Base-by-base conservation (phyloP, 2,113 vertebrate species). In the Platysteira castanea region DNA sequence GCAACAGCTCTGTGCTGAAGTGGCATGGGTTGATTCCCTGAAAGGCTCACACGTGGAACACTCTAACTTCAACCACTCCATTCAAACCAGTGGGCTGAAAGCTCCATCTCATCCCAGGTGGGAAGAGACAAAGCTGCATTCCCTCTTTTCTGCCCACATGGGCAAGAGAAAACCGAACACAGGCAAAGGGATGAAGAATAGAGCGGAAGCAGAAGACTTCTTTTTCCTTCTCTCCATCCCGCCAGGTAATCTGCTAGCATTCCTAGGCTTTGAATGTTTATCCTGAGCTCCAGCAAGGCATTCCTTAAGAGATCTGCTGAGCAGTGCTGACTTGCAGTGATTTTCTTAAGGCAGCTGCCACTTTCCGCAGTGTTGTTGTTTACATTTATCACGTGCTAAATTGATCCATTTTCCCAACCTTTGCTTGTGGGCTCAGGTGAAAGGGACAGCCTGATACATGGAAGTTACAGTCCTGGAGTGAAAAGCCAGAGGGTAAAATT, bases 121-220 rank as follows among this genome's bases (percentile, higher is more conserved):
- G 74, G 42, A 46, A 74, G 31, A 37, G 18, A 6, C 11, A 11
- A 7, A 61, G 53, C 70, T 79, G 33, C 71, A 47, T 77, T 84
- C 37, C 59, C 15, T 53, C 71, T 73, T 52, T 63, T 16, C 82
- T 68, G 57, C 35, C 80, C 2, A 0, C 3, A 15, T 33, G 47
- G 56, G 47, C 44, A 33, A 76, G 52, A 47, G 70, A 26, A 71
- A 69, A 41, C 76, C 15, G 35, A 70, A 6, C 46, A 7, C n/a
- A 15, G 42, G 64, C 59, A n/a, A 39, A 39, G 26, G 31, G 39
- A 30, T 63, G 80, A 75, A 73, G 70, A 73, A 31, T 8, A 49
- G 49, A 88, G 12, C 0, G 0, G 28, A 49, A 24, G 59, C 50
- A 60, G 49, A n/a, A 61, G 54, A 44, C 6, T 52, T 47, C 44